Evolutionary conservation across 2,797 vertebrate genomes (phyloP).

Genomic region (Hoplostethus atlanticus): DNA sequence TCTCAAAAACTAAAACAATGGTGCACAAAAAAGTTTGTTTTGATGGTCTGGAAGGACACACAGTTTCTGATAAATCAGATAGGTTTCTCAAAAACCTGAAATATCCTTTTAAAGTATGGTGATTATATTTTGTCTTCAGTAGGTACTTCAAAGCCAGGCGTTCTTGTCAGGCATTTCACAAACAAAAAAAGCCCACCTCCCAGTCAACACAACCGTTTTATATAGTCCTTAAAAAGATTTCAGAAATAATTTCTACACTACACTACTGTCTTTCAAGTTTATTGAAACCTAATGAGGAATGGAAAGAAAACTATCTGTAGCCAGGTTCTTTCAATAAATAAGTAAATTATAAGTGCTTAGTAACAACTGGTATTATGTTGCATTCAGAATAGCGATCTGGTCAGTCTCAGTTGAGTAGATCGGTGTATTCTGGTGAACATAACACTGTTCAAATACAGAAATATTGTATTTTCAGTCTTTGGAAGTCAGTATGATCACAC

Average conservation of each 20-base stretch:
- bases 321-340: background rate
- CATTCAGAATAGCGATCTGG: conserved; percentile 6
- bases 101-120: too few species aligned
- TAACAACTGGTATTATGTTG: background rate
- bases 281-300: too few species aligned
- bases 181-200: background rate
- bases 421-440: conserved; percentile 28
- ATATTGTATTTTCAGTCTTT: conserved; percentile 25
- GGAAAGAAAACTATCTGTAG: too few species aligned
- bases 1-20: too few species aligned
- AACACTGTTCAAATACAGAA: conserved; percentile 20
- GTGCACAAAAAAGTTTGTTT: too few species aligned
- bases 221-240: background rate
- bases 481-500: conserved; percentile 33
- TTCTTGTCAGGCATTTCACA: background rate
- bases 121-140: conserved; percentile 18
- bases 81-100: too few species aligned
- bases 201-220: background rate
- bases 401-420: conserved; percentile 11
- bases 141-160: conserved; percentile 10
- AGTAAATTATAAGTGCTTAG: too few species aligned
- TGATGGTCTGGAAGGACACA: too few species aligned
- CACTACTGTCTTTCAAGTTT: too few species aligned
- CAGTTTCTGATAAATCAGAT: too few species aligned
- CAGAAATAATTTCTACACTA: too few species aligned